These are phyloP conservation scores for Polylopha cassiicola DNA, from an alignment of 2,888 invertebrate genomes.

Conservation along the genomic window DNA sequence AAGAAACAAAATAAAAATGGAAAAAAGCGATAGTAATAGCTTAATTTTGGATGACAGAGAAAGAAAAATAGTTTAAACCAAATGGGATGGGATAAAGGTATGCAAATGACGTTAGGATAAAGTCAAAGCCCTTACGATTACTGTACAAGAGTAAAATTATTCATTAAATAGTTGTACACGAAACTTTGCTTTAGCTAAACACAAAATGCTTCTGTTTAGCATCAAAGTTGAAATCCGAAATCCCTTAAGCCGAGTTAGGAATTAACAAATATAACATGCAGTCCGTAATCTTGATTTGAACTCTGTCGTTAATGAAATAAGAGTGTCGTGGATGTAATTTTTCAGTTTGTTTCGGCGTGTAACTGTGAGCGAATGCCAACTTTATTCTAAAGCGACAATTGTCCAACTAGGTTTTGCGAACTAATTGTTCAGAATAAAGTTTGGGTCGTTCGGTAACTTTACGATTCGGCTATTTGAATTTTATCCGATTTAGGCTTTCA, in stretches of 20 bases:
- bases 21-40: too few relatives aligned
- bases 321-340: too few relatives aligned
- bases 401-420: conserved; percentile 62
- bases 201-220: conserved; percentile 61
- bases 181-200: conserved; percentile 58
- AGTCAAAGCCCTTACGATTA: conserved; percentile 7
- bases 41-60: too few relatives aligned
- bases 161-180: conserved; percentile 48
- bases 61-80: too few relatives aligned
- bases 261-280: conserved; percentile 34
- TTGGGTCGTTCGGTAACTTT: conserved; percentile 42
- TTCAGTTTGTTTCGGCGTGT: conserved; percentile 37
- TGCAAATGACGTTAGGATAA: too few relatives aligned
- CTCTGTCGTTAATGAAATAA: too few relatives aligned
- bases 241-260: conserved; percentile 67
- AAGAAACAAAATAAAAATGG: too few relatives aligned
- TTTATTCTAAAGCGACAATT: conserved; percentile 69
- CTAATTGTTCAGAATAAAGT: conserved; percentile 68
- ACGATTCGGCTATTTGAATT: conserved; percentile 41
- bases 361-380: conserved; percentile 57
- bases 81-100: too few relatives aligned
- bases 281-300: neutral
- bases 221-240: conserved; percentile 67
- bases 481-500: conserved; percentile 31
- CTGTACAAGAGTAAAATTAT: conserved; percentile 32